Evolutionary conservation across 2,888 invertebrate genomes (phyloP), one percentile per base, ranked within the genome.

Genomic region (Meganola albula): DNA sequence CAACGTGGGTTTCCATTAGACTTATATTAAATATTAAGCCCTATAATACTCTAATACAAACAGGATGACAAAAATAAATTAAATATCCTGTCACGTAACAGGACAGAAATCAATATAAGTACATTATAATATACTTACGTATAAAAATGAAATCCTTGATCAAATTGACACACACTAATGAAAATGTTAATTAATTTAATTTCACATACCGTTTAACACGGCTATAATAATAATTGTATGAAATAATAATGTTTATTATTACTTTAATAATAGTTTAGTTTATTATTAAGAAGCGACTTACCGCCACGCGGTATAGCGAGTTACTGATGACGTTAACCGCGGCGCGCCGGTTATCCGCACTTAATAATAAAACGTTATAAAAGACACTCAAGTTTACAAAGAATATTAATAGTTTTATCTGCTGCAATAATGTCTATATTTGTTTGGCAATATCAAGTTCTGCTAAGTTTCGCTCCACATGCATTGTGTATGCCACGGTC

Each of bases 401-500:
- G 28, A 53, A 54, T 24, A 26, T 24, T 8, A 30, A 18, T 37
- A 44, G 31, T n/a, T n/a, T 20, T 64, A 58, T 35, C 0, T 0
- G 0, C 0, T 2, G 2, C 0, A 0, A 0, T 57, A 65, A 34
- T 34, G 48, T 37, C 34, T 10, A 44, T 38, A 58, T 40, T 60
- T 1, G 31, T n/a, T 22, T 6, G 6, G 11, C 24, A 25, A 31
- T 25, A 37, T 31, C 10, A 40, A 44, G 47, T 37, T 51, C 32
- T 47, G 31, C 37, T 31, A 46, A 51, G 58, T 58, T 63, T 60
- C 64, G 63, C 58, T 65, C 55, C 56, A 67, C 55, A 71, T 66
- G 66, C 63, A 69, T 66, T 66, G 74, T 74, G 73, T 76, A 68
- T 74, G 74, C 74, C 71, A 72, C 59, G 71, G 77, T 58, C 72